Evolutionary conservation across 1,140 invertebrate species (phyloP).

Genomic region (Apis cerana): DNA sequence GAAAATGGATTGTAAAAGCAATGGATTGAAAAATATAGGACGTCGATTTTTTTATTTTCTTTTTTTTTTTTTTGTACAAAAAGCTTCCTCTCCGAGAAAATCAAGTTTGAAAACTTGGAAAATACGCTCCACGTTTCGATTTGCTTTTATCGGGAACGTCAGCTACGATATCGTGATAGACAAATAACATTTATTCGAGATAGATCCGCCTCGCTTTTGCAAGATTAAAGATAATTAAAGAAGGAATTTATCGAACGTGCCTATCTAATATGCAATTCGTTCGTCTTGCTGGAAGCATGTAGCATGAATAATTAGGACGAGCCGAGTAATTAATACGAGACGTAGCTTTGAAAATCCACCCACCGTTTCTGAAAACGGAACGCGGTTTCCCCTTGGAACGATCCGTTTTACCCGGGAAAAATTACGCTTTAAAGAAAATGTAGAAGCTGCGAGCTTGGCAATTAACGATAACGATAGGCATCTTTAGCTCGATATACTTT

Average conservation of each 20-base stretch:
- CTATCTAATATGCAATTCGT: not conserved
- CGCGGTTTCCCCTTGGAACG: not conserved
- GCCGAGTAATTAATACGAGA: conserved; percentile 33
- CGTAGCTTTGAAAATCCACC: not conserved
- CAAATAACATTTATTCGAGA: not conserved
- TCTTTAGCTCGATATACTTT: not conserved
- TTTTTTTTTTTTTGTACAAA: too few relatives aligned
- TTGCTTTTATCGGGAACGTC: not conserved
- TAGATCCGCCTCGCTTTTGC: not conserved
- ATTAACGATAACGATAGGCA: not conserved
- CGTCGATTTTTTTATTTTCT: too few relatives aligned
- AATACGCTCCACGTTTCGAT: too few relatives aligned
- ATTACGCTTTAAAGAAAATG: not conserved
- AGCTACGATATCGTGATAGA: too few relatives aligned
- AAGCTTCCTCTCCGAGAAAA: too few relatives aligned
- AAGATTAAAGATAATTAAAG: not conserved
- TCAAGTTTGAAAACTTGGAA: too few relatives aligned
- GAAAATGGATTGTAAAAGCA: too few relatives aligned
- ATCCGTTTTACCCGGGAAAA: not conserved
- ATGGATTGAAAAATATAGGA: too few relatives aligned
- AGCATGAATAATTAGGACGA: conserved; percentile 24
- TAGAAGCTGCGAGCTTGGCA: too few relatives aligned
- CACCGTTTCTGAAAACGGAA: not conserved
- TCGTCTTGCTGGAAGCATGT: not conserved
- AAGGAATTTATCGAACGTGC: not conserved